A percentile compares a stretch with the other conserved stretches of the same genome.
These are phyloP conservation scores for Trachymyrmex septentrionalis DNA, from an alignment of 1,140 invertebrate genomes.

Conservation along the genomic window DNA sequence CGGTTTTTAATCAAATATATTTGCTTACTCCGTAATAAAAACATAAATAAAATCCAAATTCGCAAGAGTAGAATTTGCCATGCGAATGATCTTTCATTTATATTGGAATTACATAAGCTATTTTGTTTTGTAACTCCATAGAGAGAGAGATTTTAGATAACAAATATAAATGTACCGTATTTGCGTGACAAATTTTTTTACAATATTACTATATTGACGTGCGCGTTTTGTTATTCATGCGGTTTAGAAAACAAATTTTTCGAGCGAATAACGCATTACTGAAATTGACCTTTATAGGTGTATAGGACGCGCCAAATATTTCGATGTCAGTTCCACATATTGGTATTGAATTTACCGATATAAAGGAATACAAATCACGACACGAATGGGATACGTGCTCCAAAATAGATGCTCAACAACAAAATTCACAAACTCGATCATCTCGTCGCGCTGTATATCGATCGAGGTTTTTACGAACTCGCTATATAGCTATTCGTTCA, in stretches of 20 bases:
- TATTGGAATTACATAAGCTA: not conserved
- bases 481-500: not conserved
- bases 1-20: not conserved
- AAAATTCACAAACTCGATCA: not conserved
- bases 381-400: not conserved
- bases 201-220: not conserved
- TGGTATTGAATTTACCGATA: slow-evolving; percentile 16
- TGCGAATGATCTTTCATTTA: not conserved
- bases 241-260: not conserved
- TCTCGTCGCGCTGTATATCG: not conserved
- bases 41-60: not conserved
- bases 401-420: slow-evolving; percentile 4
- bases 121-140: not conserved
- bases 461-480: not conserved
- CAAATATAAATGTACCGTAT: not conserved
- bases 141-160: slow-evolving; percentile 3
- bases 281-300: not conserved
- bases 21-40: not conserved
- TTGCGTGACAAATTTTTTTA: not conserved
- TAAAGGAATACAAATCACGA: slow-evolving; percentile 27
- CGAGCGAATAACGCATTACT: not conserved
- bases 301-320: slow-evolving; percentile 2
- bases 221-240: not conserved
- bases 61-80: not conserved
- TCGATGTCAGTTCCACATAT: slow-evolving; percentile 24